These are phyloP conservation scores for Cyanoderma ruficeps DNA, from an alignment of 2,113 vertebrate species.

Conservation along the genomic window DNA sequence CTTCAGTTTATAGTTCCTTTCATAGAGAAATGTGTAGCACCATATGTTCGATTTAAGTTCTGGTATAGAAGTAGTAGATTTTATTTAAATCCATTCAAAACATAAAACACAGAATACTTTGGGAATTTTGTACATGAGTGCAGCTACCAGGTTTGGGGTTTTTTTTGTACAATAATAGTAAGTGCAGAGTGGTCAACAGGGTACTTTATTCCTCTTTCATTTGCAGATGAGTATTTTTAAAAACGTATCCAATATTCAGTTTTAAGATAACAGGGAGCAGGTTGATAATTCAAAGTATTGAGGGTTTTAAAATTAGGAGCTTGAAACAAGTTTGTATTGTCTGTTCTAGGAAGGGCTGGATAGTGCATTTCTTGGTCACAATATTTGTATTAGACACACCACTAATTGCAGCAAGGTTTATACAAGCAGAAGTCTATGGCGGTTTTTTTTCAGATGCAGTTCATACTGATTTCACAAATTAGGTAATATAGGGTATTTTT, in stretches of 20 bases:
- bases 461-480: not conserved
- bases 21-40: not conserved
- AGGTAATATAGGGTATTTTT: not conserved
- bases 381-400: not conserved
- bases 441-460: rapidly evolving
- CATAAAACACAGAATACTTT: not conserved
- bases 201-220: not conserved
- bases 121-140: not conserved
- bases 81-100: not conserved
- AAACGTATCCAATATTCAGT: not conserved
- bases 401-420: not conserved
- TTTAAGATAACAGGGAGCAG: not conserved
- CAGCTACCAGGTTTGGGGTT: not conserved
- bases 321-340: not conserved
- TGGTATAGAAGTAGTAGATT: not conserved
- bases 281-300: not conserved
- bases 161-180: not conserved
- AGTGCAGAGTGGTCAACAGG: not conserved
- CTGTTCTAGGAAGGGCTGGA: not conserved
- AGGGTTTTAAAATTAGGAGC: not conserved
- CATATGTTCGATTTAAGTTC: not conserved
- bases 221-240: not conserved
- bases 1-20: not conserved
- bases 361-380: not conserved
- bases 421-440: not conserved